Evolutionary conservation across 2,113 vertebrate genomes (phyloP), one percentile per base, ranked within the genome.

Genomic region (Limanda limanda): DNA sequence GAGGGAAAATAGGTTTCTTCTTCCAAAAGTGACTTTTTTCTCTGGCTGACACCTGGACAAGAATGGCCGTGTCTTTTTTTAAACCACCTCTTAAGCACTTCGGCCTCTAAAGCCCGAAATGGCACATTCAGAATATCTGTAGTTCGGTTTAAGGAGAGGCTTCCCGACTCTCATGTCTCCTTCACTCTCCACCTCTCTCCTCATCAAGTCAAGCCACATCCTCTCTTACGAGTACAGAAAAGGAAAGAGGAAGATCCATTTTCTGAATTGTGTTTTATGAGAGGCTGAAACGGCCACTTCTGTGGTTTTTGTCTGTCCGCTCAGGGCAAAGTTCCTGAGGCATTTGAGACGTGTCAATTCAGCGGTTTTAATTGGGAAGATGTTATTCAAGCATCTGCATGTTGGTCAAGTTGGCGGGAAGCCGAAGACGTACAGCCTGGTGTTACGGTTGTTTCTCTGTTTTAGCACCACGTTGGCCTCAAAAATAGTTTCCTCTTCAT

Each of bases 211-310:
- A 67, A 48, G 79, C 90, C 92, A 93, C 93, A 94, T 92, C 89
- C 92, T 94, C 68, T 74, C 76, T 63, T 85, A 85, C 7, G 24
- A 84, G 71, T 54, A 59, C 75, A 78, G 81, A 90, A 86, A 89
- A 88, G 84, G 78, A 92, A 91, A 92, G 89, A 89, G 77, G 88
- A 92, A 89, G 91, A 94, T 91, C 90, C 88, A 80, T 88, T 95
- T 92, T 92, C 86, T 83, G 87, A 90, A 87, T 92, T 76, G 85
- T 88, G 86, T 91, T 94, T 94, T 91, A 93, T 83, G 89, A 87
- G 90, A 45, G 86, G 85, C 91, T 88, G 76, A 91, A 91, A 92
- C 66, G 78, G 89, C 92, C 89, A 89, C 88, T 92, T 89, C 80
- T 92, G 90, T 63, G 90, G 84, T 73, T 86, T 83, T 68, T 71